phyloP scores from a whole-genome alignment of 2,888 invertebrate genomes.

The Xylota sylvarum region DNA sequence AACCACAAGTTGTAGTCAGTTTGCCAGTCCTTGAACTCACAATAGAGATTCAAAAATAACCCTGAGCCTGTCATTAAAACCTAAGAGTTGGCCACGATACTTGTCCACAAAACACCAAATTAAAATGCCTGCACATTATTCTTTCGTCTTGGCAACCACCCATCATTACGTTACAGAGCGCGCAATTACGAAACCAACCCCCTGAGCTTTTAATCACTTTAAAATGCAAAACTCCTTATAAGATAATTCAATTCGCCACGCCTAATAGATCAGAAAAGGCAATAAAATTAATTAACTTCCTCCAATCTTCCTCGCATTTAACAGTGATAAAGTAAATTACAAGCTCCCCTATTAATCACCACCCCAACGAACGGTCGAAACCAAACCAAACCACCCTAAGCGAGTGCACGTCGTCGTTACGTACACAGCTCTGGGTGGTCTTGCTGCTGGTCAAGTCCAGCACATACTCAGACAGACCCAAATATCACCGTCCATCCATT shows the following conservation, averaged over 20 bases:
- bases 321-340: slow-evolving; percentile 74
- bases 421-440: slow-evolving; percentile 9
- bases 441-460: not conserved
- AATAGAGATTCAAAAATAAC: no score
- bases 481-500: slow-evolving; percentile 61
- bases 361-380: slow-evolving; percentile 32
- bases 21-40: no score
- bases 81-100: not conserved
- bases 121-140: not conserved
- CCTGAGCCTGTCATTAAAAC: no score
- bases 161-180: not conserved
- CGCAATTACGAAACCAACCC: not conserved
- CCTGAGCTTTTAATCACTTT: slow-evolving; percentile 2
- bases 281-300: slow-evolving; percentile 71
- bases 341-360: slow-evolving; percentile 66
- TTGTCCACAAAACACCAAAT: not conserved
- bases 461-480: slow-evolving; percentile 10
- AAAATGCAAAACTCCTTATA: slow-evolving; percentile 43
- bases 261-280: slow-evolving; percentile 61
- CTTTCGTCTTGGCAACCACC: no score
- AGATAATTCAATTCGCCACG: slow-evolving; percentile 66
- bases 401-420: slow-evolving; percentile 17
- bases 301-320: slow-evolving; percentile 60
- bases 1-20: no score
- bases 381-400: not conserved